Conservation (phyloP, 1,140 invertebrate genomes). For the Lineus longissimus region DNA sequence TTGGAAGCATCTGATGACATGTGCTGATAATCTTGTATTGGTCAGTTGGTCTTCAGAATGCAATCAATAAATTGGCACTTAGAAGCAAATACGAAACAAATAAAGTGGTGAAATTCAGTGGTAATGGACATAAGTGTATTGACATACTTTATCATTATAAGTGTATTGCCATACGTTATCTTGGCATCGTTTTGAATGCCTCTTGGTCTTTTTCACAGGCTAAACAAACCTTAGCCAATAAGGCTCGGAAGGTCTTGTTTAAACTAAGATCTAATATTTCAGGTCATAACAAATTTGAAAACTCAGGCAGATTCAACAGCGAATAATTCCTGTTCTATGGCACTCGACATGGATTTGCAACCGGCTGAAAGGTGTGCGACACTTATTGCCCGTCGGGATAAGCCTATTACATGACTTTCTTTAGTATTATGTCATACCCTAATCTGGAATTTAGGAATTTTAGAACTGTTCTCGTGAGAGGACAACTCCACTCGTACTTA, state of each 20-base stretch:
- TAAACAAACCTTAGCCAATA: neutral
- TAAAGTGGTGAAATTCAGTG: neutral
- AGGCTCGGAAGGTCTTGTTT: neutral
- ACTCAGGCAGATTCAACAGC: too few relatives aligned
- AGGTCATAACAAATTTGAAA: too few relatives aligned
- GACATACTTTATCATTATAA: neutral
- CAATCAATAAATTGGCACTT: neutral
- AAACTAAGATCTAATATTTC: neutral
- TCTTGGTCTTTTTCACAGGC: neutral
- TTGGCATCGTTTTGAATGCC: neutral
- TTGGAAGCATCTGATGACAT: neutral
- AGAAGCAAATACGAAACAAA: neutral
- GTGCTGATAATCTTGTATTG: neutral
- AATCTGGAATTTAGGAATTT: too few relatives aligned
- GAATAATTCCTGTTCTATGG: too few relatives aligned
- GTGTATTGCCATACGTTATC: neutral
- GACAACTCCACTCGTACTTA: too few relatives aligned
- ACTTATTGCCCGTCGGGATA: too few relatives aligned
- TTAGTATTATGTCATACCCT: too few relatives aligned
- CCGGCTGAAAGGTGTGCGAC: too few relatives aligned
- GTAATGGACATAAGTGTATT: neutral
- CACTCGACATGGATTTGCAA: too few relatives aligned
- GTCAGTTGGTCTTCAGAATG: neutral
- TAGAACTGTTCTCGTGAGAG: too few relatives aligned
- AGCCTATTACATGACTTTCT: too few relatives aligned